These are phyloP conservation scores for Epinephelus moara DNA, from an alignment of 2,113 vertebrate genomes.

Conservation along the genomic window DNA sequence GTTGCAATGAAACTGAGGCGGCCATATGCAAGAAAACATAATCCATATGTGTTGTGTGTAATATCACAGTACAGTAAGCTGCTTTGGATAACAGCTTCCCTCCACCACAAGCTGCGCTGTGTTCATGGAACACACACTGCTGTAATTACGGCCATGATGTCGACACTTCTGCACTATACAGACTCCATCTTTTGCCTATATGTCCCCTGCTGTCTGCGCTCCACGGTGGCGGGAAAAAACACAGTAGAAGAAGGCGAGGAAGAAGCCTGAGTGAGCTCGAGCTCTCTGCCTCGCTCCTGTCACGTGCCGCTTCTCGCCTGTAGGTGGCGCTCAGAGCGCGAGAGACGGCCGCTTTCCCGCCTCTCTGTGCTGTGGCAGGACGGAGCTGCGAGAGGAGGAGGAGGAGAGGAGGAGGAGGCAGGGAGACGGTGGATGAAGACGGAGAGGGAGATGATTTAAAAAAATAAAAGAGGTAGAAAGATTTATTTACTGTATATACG, in stretches of 20 bases:
- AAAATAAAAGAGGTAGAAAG: no score
- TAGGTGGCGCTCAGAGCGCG: conserved; percentile 84
- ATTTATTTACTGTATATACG: conserved; percentile 22
- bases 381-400: conserved; percentile 4
- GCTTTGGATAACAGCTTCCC: conserved; percentile 50
- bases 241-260: no score
- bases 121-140: not conserved
- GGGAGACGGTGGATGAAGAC: not conserved
- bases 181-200: conserved; percentile 14
- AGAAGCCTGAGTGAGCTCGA: not conserved
- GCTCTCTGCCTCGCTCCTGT: not conserved
- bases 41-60: conserved; percentile 62
- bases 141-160: not conserved
- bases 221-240: conserved; percentile 15
- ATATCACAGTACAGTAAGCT: conserved; percentile 52
- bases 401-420: not conserved
- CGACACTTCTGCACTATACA: not conserved
- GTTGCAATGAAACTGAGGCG: conserved; percentile 32
- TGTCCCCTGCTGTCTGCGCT: conserved; percentile 5
- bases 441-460: not conserved
- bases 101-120: conserved; percentile 22
- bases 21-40: conserved; percentile 54
- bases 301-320: conserved; percentile 67
- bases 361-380: conserved; percentile 23
- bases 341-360: conserved; percentile 57